phyloP scores from a whole-genome alignment of 2,888 invertebrate species.

The Erebia ligea region DNA sequence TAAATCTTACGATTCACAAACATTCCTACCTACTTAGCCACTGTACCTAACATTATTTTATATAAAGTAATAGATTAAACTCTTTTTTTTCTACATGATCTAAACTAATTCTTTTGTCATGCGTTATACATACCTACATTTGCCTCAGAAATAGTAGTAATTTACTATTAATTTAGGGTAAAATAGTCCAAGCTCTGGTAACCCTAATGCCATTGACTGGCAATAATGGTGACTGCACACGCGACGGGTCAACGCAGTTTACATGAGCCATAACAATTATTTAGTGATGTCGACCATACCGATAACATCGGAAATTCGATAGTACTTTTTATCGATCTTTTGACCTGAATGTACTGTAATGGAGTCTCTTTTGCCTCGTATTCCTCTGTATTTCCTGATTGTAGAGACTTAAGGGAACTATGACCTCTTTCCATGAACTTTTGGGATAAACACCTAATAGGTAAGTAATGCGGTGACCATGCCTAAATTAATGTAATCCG shows the following conservation, averaged over 20 bases:
- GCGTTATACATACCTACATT: neutral
- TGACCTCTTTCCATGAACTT: no score
- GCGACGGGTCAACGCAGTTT: constrained; percentile 1
- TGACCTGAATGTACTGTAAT: neutral
- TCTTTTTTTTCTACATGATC: no score
- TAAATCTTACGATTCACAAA: no score
- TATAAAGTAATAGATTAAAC: no score
- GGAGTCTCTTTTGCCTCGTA: no score
- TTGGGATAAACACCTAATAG: no score
- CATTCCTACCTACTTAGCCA: no score
- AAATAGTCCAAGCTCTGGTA: neutral
- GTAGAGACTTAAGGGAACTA: no score
- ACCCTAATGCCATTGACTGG: constrained; percentile 2
- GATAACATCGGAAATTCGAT: constrained; percentile 5
- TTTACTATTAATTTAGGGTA: neutral
- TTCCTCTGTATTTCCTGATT: no score
- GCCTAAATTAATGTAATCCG: no score
- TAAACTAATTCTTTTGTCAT: neutral
- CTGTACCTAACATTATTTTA: no score
- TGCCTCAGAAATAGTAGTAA: neutral
- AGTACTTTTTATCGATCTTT: neutral
- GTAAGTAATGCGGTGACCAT: no score
- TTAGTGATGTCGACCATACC: neutral
- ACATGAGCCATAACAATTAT: neutral
- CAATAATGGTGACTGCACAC: constrained; percentile 1